Evolutionary conservation across 2,113 vertebrate genomes (phyloP).

Genomic region (Cyprichromis sp.): DNA sequence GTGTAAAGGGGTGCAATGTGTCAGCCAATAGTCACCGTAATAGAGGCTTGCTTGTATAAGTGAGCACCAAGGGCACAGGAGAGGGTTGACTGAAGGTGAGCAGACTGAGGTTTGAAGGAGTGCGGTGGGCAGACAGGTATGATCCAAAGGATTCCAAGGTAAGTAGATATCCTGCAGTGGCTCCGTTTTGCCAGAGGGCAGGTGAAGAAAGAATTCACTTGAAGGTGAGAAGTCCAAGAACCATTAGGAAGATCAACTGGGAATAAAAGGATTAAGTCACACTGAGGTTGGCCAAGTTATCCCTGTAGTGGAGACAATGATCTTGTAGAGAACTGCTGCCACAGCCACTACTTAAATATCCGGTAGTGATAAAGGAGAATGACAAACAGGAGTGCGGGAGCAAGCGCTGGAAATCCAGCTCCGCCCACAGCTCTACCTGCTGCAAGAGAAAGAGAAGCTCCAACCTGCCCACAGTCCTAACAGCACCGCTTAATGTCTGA

Average conservation of each 20-base stretch:
- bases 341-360: not conserved
- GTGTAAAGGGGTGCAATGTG: not conserved
- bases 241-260: not conserved
- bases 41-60: not conserved
- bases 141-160: not conserved
- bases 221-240: not conserved
- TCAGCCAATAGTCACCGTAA: not conserved
- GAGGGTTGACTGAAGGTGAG: not conserved
- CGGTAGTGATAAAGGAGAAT: not conserved
- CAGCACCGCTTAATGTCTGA: not conserved
- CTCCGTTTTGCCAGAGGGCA: not conserved
- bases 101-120: not conserved
- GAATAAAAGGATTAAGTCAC: not conserved
- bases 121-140: not conserved
- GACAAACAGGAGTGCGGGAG: not conserved
- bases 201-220: not conserved
- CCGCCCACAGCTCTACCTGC: not conserved
- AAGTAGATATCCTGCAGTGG: not conserved
- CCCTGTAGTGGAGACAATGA: not conserved
- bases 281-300: not conserved
- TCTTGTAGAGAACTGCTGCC: not conserved
- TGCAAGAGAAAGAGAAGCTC: not conserved
- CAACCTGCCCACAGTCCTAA: not conserved
- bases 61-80: not conserved
- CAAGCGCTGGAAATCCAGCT: not conserved